Evolutionary conservation across 2,797 vertebrate genomes (phyloP).

Genomic region (Sparidentex hasta): DNA sequence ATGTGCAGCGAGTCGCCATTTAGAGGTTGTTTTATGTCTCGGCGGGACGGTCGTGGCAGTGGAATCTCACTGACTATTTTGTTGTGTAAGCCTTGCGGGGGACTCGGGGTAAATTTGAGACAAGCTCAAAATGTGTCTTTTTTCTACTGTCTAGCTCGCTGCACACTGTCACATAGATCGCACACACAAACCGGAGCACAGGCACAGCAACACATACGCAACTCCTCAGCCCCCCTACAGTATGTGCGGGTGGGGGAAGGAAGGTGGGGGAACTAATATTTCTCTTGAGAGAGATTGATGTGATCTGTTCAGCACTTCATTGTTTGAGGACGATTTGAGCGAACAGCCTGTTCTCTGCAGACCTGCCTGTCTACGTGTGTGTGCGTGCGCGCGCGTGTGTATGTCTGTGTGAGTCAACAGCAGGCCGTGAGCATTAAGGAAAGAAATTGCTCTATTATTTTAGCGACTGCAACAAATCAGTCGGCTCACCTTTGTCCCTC

Average conservation of each 20-base stretch:
- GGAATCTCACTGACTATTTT: slow-evolving; percentile 64
- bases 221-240: slow-evolving; percentile 40
- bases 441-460: slow-evolving; percentile 86
- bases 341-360: slow-evolving; percentile 81
- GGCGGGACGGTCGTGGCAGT: slow-evolving; percentile 59
- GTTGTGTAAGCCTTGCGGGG: slow-evolving; percentile 68
- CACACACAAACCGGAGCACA: slow-evolving; percentile 7
- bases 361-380: slow-evolving; percentile 44
- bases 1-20: slow-evolving; percentile 57
- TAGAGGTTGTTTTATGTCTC: slow-evolving; percentile 76
- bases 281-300: slow-evolving; percentile 86
- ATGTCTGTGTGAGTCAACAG: slow-evolving; percentile 64
- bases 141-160: slow-evolving; percentile 60
- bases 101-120: slow-evolving; percentile 69
- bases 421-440: slow-evolving; percentile 76
- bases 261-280: slow-evolving; percentile 78
- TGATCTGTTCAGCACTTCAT: slow-evolving; percentile 81
- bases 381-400: slow-evolving; percentile 36
- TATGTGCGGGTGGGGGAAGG: slow-evolving; percentile 41
- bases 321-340: slow-evolving; percentile 82
- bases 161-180: slow-evolving; percentile 20
- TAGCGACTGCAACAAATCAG: slow-evolving; percentile 84
- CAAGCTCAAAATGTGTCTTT: slow-evolving; percentile 70
- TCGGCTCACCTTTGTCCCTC: slow-evolving; percentile 79
- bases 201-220: slow-evolving; percentile 47